Base-by-base conservation (phyloP, 2,888 invertebrate species). In the Diogma glabrata region DNA sequence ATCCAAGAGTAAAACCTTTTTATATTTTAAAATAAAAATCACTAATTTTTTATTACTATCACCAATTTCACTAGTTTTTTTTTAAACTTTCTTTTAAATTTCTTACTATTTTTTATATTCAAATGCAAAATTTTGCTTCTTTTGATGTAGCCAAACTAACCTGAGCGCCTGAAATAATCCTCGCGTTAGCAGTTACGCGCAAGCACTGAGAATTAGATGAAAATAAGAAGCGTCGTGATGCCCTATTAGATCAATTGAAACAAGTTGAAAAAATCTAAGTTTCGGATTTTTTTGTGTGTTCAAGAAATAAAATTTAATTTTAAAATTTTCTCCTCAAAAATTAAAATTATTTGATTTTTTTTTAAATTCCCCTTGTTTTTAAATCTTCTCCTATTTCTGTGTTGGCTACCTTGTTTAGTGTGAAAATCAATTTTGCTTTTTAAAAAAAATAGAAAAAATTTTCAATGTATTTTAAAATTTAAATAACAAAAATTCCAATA, bases 171-270 rank as follows among this genome's bases (percentile, higher is more conserved):
- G 64, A 66, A 69, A 67, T 68, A 70, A 69, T 69, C 70, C 70
- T 68, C 67, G 68, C 71, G 67, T 67, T 67, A 70, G 66, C 67
- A 69, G 69, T 70, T 67, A 70, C 69, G 69, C 70, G 70, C 71
- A 69, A 70, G 70, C 71, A 70, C 70, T 70, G 71, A 69, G 66
- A 65, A 63, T 64, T 64, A 65, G 43, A 43, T 46, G 46, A 46
- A 24, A 46, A 22, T 46, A n/a, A 43, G 24, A 24, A 46, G 24
- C 46, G 46, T 46, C 46, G 46, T 17, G 46, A 24, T 46, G 43
- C 43, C 43, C 43, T 43, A 43, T 43, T 43, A 43, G 43, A 43
- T 43, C 43, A 43, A 43, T 43, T 23, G 20, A 43, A 20, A 43
- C 20, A 43, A 43, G 23, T n/a, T n/a, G n/a, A n/a, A n/a, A n/a